Evolutionary conservation across 2,888 invertebrate species (phyloP).

Genomic region (Heliothis peltigera): DNA sequence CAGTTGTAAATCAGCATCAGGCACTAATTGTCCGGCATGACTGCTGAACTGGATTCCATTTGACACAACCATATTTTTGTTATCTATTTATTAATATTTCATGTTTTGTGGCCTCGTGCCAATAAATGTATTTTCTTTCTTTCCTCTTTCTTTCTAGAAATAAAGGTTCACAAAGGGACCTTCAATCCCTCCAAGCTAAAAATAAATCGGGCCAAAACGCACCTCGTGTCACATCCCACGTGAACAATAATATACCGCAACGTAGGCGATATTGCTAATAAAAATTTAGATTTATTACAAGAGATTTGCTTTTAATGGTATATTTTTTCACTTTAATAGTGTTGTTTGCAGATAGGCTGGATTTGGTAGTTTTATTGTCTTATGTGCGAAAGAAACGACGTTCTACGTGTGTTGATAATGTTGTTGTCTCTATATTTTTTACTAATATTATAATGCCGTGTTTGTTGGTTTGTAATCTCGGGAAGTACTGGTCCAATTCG

Average conservation of each 20-base stretch:
- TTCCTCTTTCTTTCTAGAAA: not conserved
- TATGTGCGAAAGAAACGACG: constrained; percentile 1
- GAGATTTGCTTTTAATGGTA: constrained; percentile 54
- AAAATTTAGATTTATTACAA: constrained; percentile 62
- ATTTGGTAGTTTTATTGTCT: constrained; percentile 36
- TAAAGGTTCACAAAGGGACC: constrained; percentile 1
- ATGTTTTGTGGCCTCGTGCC: too few species aligned
- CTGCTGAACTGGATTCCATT: too few species aligned
- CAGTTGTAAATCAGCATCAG: too few species aligned
- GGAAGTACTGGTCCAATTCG: too few species aligned
- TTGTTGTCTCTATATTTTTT: not conserved
- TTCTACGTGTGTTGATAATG: not conserved
- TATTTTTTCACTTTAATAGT: constrained; percentile 47
- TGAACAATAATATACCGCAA: constrained; percentile 47
- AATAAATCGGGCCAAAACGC: constrained; percentile 40
- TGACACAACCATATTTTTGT: too few species aligned
- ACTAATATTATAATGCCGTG: too few species aligned
- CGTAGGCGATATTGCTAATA: constrained; percentile 67
- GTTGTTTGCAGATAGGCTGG: constrained; percentile 24
- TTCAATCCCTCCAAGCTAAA: constrained; percentile 41
- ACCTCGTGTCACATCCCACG: constrained; percentile 56
- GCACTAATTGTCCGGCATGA: too few species aligned
- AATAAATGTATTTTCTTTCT: too few species aligned
- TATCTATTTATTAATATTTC: too few species aligned
- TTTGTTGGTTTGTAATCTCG: too few species aligned